Base-by-base conservation (phyloP, 2,888 invertebrate species). In the Syrphus vitripennis region DNA sequence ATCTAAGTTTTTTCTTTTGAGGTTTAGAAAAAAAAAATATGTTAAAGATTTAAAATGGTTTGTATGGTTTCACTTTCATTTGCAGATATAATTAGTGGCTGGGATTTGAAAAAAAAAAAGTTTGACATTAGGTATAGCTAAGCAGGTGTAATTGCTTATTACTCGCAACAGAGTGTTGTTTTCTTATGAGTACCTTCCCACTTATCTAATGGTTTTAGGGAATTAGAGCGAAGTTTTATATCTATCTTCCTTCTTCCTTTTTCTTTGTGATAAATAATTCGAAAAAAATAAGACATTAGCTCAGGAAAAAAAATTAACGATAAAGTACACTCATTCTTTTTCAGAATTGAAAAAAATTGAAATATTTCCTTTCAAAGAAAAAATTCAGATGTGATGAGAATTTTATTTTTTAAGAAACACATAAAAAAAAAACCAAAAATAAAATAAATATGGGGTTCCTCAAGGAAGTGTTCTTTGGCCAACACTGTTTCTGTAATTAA, bases 61-160 rank as follows among this genome's bases (percentile, higher is more conserved):
- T 81, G 19, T 84, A 84, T 65, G 84, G 84, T 72, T 84, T 84
- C 83, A 45, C 29, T 45, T 42, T 65, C 57, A 37, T 21, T 21
- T 21, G 10, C 14, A 37, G 34, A 10, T 31, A 5, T 31, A 19
- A 3, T 19, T 12, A 61, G 63, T 70, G 55, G 31, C 19, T 50
- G 29, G 50, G 48, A 48, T 10, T n/a, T 10, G 24, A 67, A 40
- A 37, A 57, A 45, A 21, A 19, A 63, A 40, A 59, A 50, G 29
- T 37, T 79, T 75, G 63, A 48, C 50, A 61, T 42, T 16, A n/a
- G n/a, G n/a, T n/a, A n/a, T n/a, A 74, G 21, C 50, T 45, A 37
- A 77, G 29, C 50, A 69, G 21, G 50, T 63, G 37, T 70, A 82
- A 53, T 45, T 76, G 31, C 12, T 57, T 67, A 48, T 48, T 67